Conservation (phyloP, 2,888 invertebrate genomes). For the Macrosoma leucophasiata region DNA sequence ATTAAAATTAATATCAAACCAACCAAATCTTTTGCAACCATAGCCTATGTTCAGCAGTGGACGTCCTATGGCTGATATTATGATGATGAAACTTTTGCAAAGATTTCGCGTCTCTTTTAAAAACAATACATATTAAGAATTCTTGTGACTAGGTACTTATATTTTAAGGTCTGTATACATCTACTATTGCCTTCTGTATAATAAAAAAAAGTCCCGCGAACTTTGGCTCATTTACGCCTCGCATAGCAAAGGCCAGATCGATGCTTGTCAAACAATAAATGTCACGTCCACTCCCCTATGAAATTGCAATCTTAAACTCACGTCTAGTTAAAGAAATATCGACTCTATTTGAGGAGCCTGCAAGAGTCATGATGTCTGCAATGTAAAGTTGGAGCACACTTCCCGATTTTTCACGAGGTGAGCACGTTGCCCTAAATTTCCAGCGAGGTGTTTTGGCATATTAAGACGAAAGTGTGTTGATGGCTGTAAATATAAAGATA, state of each 20-base stretch:
- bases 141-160: no score
- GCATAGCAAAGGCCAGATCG: constrained; percentile 73
- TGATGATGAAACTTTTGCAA: no score
- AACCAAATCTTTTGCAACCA: no score
- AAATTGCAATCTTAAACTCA: constrained; percentile 35
- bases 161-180: no score
- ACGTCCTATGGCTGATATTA: no score
- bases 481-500: no score
- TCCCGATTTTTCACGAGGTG: constrained; percentile 68
- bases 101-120: no score
- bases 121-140: no score
- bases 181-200: no score
- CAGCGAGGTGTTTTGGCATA: constrained; percentile 48
- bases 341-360: constrained; percentile 25
- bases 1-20: no score
- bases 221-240: constrained; percentile 62
- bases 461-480: constrained; percentile 40
- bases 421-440: constrained; percentile 67
- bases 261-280: constrained; percentile 76
- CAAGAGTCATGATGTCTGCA: constrained; percentile 30
- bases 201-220: no score
- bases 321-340: constrained; percentile 20
- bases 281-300: constrained; percentile 74
- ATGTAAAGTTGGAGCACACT: constrained; percentile 27
- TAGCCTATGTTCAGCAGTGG: no score